Conservation (phyloP, 2,888 invertebrate genomes). For the Sarcophaga carnaria region DNA sequence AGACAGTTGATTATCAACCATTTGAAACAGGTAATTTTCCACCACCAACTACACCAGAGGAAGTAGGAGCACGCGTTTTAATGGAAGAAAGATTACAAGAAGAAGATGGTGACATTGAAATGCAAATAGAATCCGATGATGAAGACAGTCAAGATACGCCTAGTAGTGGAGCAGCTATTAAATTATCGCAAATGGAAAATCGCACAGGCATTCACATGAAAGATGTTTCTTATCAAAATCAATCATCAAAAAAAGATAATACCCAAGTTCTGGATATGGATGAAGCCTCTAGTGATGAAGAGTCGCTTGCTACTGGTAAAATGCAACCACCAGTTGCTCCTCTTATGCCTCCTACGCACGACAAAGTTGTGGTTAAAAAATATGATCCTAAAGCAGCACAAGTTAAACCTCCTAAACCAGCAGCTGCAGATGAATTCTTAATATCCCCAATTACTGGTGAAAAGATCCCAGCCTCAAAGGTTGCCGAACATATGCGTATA, state of each 20-base stretch:
- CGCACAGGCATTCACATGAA: slow-evolving; percentile 82
- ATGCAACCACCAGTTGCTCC: slow-evolving; percentile 82
- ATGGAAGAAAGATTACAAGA: slow-evolving; percentile 93
- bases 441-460: slow-evolving; percentile 99
- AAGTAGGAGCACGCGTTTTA: slow-evolving; percentile 96
- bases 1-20: slow-evolving; percentile 99
- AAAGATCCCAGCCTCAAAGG: slow-evolving; percentile 97
- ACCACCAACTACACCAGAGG: slow-evolving; percentile 97
- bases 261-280: slow-evolving; percentile 94
- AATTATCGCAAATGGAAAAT: slow-evolving; percentile 87
- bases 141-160: slow-evolving; percentile 83
- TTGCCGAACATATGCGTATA: slow-evolving; percentile 99
- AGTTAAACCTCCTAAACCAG: slow-evolving; percentile 84
- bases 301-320: slow-evolving; percentile 82
- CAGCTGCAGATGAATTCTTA: slow-evolving; percentile 92
- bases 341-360: slow-evolving; percentile 92
- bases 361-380: slow-evolving; percentile 97
- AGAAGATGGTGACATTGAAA: slow-evolving; percentile 91
- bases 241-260: slow-evolving; percentile 82
- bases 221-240: slow-evolving; percentile 80
- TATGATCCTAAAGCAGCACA: slow-evolving; percentile 96
- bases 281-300: slow-evolving; percentile 91
- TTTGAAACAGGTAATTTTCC: slow-evolving; percentile 98
- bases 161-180: slow-evolving; percentile 80
- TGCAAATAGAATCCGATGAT: slow-evolving; percentile 94